Evolutionary conservation across 35 echinoderm and acorn worm species (phyloP).

Genomic region (Lytechinus variegatus): DNA sequence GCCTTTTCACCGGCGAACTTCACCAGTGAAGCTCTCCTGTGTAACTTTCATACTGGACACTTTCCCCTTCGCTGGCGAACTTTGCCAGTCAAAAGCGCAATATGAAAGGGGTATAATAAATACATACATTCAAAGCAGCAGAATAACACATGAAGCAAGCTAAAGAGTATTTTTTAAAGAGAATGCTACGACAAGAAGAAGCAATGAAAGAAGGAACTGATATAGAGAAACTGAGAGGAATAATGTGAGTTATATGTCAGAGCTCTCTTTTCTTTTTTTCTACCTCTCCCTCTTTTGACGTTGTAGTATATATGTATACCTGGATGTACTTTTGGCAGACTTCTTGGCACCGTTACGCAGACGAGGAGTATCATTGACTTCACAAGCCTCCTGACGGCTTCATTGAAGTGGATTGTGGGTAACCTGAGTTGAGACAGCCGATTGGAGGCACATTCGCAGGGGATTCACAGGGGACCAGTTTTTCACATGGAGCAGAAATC

Average conservation of each 20-base stretch:
- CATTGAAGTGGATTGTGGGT: slow-evolving; percentile 28
- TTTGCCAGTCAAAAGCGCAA: too few species aligned
- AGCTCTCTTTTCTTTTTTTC: background rate
- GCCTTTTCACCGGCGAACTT: too few species aligned
- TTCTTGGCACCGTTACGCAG: slow-evolving; percentile 25
- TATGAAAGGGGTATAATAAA: too few species aligned
- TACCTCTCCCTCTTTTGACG: background rate
- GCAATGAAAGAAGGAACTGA: slow-evolving; percentile 11
- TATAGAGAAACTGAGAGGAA: slow-evolving; percentile 12
- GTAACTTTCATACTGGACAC: too few species aligned
- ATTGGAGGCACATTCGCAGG: background rate
- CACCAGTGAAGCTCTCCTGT: too few species aligned
- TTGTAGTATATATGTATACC: slow-evolving; percentile 22
- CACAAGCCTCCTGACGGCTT: slow-evolving; percentile 25
- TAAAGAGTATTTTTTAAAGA: background rate
- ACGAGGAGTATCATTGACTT: slow-evolving; percentile 33
- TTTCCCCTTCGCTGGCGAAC: too few species aligned
- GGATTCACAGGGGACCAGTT: background rate
- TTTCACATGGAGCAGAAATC: background rate
- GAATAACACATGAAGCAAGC: background rate
- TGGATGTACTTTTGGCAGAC: slow-evolving; percentile 26
- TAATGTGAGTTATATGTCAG: background rate
- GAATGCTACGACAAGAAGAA: background rate
- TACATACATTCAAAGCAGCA: background rate
- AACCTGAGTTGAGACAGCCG: slow-evolving; percentile 15